Percentiles rank a stretch among this genome's conserved stretches.
These are phyloP conservation scores for Ectemnius continuus DNA, from an alignment of 2,888 invertebrate species.

Conservation along the genomic window DNA sequence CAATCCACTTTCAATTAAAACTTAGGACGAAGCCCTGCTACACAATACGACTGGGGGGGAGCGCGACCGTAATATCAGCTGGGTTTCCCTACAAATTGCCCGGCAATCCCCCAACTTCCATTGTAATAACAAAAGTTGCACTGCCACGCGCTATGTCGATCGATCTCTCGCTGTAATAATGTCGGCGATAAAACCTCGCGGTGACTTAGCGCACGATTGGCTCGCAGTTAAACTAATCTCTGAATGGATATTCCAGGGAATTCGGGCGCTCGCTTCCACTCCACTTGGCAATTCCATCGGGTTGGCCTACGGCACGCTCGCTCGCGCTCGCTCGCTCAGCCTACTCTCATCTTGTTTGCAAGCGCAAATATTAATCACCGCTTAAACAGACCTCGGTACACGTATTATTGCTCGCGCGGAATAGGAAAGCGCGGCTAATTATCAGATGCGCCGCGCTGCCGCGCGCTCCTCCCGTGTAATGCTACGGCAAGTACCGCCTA, in stretches of 20 bases:
- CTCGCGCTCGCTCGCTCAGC: background rate
- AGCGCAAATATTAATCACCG: constrained; percentile 38
- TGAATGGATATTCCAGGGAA: background rate
- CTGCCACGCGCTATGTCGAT: no score
- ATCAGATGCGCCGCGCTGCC: constrained; percentile 16
- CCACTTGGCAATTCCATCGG: background rate
- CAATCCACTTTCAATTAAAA: constrained; percentile 40
- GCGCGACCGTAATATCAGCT: no score
- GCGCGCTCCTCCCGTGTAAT: background rate
- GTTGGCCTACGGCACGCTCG: background rate
- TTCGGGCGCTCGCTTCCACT: no score
- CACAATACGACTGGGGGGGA: constrained; percentile 5
- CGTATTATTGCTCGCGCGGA: constrained; percentile 26
- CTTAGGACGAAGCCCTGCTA: constrained; percentile 9
- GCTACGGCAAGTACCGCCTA: background rate
- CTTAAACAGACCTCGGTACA: constrained; percentile 20
- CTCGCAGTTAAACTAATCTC: background rate
- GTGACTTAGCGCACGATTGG: background rate
- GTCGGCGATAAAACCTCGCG: background rate
- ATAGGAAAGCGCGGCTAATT: constrained; percentile 26
- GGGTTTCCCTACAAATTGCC: no score
- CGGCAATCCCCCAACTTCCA: no score
- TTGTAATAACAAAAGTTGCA: no score
- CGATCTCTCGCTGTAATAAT: no score
- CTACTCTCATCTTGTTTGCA: background rate